These are phyloP conservation scores for Xiphophorus couchianus DNA, from an alignment of 2,113 vertebrate genomes.

Conservation along the genomic window DNA sequence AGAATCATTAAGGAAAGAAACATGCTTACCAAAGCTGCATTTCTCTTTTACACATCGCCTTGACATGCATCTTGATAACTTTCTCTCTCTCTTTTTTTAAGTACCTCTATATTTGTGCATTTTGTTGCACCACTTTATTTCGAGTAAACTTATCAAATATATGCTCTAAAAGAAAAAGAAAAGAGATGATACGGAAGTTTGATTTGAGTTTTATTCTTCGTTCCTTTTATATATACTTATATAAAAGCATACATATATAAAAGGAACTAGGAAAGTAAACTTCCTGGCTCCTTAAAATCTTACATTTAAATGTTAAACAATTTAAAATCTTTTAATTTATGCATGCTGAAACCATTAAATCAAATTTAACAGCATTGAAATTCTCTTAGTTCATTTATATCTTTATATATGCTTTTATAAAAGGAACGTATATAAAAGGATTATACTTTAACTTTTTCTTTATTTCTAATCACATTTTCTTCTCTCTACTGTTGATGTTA, in stretches of 20 bases:
- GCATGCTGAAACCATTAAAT: too few relatives aligned
- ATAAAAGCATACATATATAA: too few relatives aligned
- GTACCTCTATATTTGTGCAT: not conserved
- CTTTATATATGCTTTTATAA: too few relatives aligned
- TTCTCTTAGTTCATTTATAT: too few relatives aligned
- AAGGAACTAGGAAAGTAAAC: too few relatives aligned
- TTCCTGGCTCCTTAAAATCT: too few relatives aligned
- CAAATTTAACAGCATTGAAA: too few relatives aligned
- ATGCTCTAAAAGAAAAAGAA: not conserved
- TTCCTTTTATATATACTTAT: too few relatives aligned
- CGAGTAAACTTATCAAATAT: not conserved
- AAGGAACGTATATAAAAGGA: too few relatives aligned
- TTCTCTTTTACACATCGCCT: not conserved
- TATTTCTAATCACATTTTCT: not conserved
- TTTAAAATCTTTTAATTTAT: too few relatives aligned
- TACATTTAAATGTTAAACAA: too few relatives aligned
- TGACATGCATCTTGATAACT: slow-evolving; percentile 9
- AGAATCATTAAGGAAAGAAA: not conserved
- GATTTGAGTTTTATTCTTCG: not conserved
- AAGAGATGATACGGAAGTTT: too few relatives aligned
- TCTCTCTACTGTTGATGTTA: not conserved
- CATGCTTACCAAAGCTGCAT: slow-evolving; percentile 4
- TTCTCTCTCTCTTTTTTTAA: not conserved
- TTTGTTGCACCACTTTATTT: not conserved
- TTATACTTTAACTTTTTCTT: not conserved